These are phyloP conservation scores for Odontocerum albicorne DNA, from an alignment of 2,888 invertebrate genomes.

Conservation along the genomic window DNA sequence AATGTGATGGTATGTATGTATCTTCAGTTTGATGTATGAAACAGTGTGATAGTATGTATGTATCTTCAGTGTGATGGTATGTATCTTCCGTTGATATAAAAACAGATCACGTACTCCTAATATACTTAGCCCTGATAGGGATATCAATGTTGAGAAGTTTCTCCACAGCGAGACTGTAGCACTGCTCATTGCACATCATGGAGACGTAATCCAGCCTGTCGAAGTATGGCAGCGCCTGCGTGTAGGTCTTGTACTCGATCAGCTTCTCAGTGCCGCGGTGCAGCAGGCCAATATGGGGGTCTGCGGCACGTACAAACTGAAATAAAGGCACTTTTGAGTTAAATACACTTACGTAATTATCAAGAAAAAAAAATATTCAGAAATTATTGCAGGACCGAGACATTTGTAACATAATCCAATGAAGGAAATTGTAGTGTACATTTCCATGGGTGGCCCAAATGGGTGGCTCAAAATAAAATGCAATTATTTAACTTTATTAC, in stretches of 20 bases:
- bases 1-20: no score
- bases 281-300: constrained; percentile 96
- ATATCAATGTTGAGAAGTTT: constrained; percentile 93
- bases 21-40: no score
- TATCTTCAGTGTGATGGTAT: no score
- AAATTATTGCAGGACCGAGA: no score
- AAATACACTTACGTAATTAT: neutral
- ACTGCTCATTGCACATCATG: constrained; percentile 99
- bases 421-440: no score
- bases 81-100: no score
- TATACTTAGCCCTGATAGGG: constrained; percentile 93
- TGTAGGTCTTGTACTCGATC: constrained; percentile 98
- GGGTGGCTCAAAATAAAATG: no score
- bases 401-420: no score
- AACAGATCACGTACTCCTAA: constrained; percentile 85
- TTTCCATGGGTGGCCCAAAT: no score
- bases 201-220: constrained; percentile 98
- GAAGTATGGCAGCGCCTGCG: constrained; percentile 96
- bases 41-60: no score
- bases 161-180: constrained; percentile 94
- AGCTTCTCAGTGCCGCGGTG: constrained; percentile 98
- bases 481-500: no score
- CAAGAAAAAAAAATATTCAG: neutral
- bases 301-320: constrained; percentile 80
- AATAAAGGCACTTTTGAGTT: no score